These are phyloP conservation scores for Psittacus erithacus DNA, from an alignment of 2,113 vertebrate genomes.

Conservation along the genomic window DNA sequence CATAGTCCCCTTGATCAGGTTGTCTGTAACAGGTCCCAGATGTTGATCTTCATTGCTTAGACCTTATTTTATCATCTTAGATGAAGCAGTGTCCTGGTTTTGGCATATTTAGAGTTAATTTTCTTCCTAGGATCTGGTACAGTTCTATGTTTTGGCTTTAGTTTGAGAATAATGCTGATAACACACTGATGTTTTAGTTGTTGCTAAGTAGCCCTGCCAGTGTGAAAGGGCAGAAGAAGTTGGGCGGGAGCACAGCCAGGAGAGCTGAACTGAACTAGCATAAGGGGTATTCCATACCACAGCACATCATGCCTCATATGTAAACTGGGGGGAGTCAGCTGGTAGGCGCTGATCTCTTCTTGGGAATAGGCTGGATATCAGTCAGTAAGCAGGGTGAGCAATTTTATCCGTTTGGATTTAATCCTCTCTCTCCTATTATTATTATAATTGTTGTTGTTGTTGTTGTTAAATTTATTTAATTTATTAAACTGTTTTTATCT, in stretches of 20 bases:
- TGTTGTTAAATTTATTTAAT: neutral
- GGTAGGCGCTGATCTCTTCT: neutral
- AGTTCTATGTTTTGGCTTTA: neutral
- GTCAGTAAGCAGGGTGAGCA: neutral
- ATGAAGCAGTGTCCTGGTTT: neutral
- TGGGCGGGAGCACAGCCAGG: neutral
- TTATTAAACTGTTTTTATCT: neutral
- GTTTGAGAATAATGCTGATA: neutral
- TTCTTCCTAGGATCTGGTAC: neutral
- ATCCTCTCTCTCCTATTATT: neutral
- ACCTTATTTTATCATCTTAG: neutral
- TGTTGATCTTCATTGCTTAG: neutral
- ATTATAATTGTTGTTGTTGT: neutral
- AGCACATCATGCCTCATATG: neutral
- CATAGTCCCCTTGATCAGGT: no score
- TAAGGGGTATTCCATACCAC: neutral
- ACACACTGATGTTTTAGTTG: neutral
- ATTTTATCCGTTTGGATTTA: neutral
- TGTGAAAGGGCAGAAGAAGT: neutral
- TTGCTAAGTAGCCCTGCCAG: neutral
- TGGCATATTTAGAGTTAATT: neutral
- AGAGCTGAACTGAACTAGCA: neutral
- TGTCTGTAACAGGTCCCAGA: neutral
- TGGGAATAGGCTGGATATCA: neutral
- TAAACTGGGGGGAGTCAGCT: neutral